Base-by-base conservation (phyloP, 92 coral and sea anemone species). In the Anthopleura xanthogrammica region DNA sequence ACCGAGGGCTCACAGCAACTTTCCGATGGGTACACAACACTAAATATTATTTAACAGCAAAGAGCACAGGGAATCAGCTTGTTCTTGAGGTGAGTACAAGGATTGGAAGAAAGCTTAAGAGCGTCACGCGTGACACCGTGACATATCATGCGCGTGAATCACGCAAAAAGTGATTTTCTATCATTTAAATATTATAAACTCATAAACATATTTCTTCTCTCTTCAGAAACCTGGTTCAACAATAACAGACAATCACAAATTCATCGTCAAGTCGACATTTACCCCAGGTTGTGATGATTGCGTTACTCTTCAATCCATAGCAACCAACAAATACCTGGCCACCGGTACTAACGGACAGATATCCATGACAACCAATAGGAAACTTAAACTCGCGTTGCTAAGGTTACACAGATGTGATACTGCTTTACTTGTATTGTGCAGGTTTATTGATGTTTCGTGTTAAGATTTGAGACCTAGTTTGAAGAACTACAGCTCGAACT, bases 11-110 rank as follows among this genome's bases (percentile, higher is more conserved):
- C 42, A 75, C 66, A 80, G 83, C 83, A 2, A 65, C 75, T 46
- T 65, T 80, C 20, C 83, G 65, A 36, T 80, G 83, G 83, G 42
- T 41, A 80, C 83, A 80, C 66, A 77, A 80, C 76, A 80, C 7
- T 1, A 60, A 41, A 5, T 80, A 65, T 36, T 80, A 80, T 43
- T 52, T 80, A 50, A 64, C 83, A 65, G 83, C 83, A 29, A 60
- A 80, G n/a, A 80, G 16, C 60, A 80, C 77, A 64, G 83, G 83
- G 17, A 50, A 19, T 75, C 83, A 16, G 52, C 16, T 80, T 1
- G 52, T 24, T 40, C 54, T 80, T n/a, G 83, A 80, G 57, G 83
- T 80, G 16, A 80, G 83, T 66, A 65, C 4, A 1, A 75, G 4
- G 57, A 52, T 55, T 56, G 29, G 23, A 16, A 29, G 12, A 9